Base-by-base conservation (phyloP, 1,140 invertebrate genomes). In the Hyles vespertilio region DNA sequence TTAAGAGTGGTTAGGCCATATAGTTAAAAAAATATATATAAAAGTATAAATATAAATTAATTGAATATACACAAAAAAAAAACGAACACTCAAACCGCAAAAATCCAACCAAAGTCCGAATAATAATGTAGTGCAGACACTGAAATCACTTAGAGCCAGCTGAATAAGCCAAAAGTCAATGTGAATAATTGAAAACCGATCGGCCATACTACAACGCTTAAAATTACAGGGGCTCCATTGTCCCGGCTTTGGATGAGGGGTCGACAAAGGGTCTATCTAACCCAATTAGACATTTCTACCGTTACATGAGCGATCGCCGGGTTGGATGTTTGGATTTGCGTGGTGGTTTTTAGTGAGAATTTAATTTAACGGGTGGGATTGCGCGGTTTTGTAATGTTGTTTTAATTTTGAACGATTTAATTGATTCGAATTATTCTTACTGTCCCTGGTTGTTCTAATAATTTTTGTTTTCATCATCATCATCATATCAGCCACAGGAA, bases 211-310 rank as follows among this genome's bases (percentile, higher is more conserved):
- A 11, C 46, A 57, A 50, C 32, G 11, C 51, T 58, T 54, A 63
- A 74, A 69, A 70, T 70, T 63, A 67, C 61, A 65, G 56, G 34
- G 56, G 63, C 45, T 12, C 59, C 55, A 67, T 69, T 71, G 64
- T 69, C 46, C 52, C 46, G 33, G 51, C 10, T 52, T 61, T 50
- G 51, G 59, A 59, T 46, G 53, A 64, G 51, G 58, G 61, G 22
- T 51, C 58, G 56, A 68, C 63, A 66, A 67, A 69, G 63, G 69
- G 65, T 61, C 56, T 54, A 60, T 67, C 46, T 62, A 65, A 70
- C 67, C 72, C 69, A 72, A 72, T 75, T 75, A 74, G 59, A 61
- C 50, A 62, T 56, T 66, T 66, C 59, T 65, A 58, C 56, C 56
- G 49, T 63, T 63, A 56, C 57, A 59, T 44, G 53, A 51, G 32